phyloP scores from a whole-genome alignment of 2,113 vertebrate species.

The Poeciliopsis occidentalis region DNA sequence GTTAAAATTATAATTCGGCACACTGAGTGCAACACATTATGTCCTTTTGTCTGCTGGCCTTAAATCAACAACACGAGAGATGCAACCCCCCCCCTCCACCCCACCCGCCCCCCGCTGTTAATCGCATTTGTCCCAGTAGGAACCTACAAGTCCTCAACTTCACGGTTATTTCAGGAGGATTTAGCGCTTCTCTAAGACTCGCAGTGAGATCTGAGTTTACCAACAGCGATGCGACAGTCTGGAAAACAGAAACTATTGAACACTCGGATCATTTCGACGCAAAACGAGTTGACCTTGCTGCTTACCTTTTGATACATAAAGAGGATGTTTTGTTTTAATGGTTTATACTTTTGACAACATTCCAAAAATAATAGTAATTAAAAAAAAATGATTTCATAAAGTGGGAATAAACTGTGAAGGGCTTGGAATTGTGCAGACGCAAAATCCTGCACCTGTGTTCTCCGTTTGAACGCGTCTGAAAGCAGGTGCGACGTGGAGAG shows the following conservation, averaged over 20 bases:
- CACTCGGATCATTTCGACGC: too few relatives aligned
- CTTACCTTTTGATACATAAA: too few relatives aligned
- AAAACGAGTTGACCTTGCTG: too few relatives aligned
- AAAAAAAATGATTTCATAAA: too few relatives aligned
- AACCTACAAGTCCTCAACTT: conserved; percentile 69
- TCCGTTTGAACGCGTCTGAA: conserved; percentile 6
- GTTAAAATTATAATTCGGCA: neutral
- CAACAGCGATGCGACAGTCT: conserved; percentile 7
- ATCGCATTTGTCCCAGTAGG: conserved; percentile 79
- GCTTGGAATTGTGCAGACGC: conserved; percentile 15
- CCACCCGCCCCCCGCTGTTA: conserved; percentile 56
- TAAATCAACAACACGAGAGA: conserved; percentile 48
- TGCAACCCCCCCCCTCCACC: conserved; percentile 60
- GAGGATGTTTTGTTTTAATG: neutral
- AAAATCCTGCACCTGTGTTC: neutral
- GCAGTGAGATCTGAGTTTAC: conserved; percentile 22
- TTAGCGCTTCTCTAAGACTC: conserved; percentile 54
- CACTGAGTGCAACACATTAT: neutral
- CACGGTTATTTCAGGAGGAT: conserved; percentile 77
- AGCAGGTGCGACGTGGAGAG: conserved; percentile 51
- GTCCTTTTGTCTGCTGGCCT: conserved; percentile 43
- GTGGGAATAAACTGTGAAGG: neutral
- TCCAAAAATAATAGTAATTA: neutral
- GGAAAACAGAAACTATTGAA: neutral
- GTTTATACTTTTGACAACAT: neutral